These are phyloP conservation scores for Sitta europaea DNA, from an alignment of 2,113 vertebrate genomes.

Conservation along the genomic window DNA sequence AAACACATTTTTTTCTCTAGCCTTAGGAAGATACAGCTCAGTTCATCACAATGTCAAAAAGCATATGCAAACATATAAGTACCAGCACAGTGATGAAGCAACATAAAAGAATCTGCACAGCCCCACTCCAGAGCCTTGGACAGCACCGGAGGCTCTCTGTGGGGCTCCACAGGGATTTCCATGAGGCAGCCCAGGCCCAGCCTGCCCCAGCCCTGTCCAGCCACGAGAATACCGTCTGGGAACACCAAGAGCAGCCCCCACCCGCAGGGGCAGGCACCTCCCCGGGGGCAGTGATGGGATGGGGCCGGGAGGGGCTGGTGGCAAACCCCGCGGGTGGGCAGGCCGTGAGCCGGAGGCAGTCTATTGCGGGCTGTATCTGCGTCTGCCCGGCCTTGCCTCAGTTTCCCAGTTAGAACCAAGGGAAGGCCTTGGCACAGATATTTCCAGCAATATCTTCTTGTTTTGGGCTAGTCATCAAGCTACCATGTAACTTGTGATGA, in stretches of 20 bases:
- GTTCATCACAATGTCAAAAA: not conserved
- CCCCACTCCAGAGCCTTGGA: no score
- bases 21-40: not conserved
- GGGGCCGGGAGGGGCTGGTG: fast-evolving
- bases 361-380: no score
- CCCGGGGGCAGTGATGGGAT: fast-evolving
- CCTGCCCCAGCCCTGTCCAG: fast-evolving
- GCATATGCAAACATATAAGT: not conserved
- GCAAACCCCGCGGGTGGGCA: not conserved
- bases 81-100: not conserved
- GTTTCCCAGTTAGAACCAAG: no score
- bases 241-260: not conserved
- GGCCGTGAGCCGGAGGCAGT: fast-evolving
- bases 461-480: no score
- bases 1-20: not conserved
- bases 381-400: no score
- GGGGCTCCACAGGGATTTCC: not conserved
- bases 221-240: not conserved
- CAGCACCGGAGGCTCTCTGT: not conserved
- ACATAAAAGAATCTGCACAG: not conserved
- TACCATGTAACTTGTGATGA: no score
- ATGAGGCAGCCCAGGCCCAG: fast-evolving
- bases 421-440: no score
- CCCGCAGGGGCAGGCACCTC: fast-evolving
- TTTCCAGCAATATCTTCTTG: no score